Percentiles rank a stretch among this genome's conserved stretches.
phyloP scores from a whole-genome alignment of 2,888 invertebrate genomes.

The Encarsia formosa region DNA sequence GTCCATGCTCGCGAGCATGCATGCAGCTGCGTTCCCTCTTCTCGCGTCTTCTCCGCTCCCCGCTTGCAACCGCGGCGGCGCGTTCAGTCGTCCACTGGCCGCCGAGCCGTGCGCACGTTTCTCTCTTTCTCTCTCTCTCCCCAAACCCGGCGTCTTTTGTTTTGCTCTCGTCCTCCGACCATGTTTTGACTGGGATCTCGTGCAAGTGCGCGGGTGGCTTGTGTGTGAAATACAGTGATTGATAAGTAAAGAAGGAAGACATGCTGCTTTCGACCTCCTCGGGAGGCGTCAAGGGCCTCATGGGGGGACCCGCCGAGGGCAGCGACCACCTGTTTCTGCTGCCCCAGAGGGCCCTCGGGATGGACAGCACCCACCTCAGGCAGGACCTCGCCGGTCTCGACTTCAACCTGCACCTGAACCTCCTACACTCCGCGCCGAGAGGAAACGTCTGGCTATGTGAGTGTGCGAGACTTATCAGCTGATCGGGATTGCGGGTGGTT shows the following conservation, averaged over 20 bases:
- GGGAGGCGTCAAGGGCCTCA: too few species aligned
- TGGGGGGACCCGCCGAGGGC: slow-evolving; percentile 54
- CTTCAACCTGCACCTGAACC: slow-evolving; percentile 54
- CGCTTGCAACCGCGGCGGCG: neutral
- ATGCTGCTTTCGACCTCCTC: too few species aligned
- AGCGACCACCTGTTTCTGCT: slow-evolving; percentile 57
- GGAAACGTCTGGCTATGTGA: slow-evolving; percentile 61
- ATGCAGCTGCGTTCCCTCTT: neutral
- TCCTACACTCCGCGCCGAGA: slow-evolving; percentile 55
- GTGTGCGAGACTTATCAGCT: slow-evolving; percentile 39
- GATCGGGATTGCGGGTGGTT: too few species aligned
- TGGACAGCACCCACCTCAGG: slow-evolving; percentile 56
- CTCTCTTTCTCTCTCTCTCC: neutral
- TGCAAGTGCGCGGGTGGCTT: too few species aligned
- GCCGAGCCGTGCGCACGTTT: slow-evolving; percentile 4
- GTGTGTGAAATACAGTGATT: too few species aligned
- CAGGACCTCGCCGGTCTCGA: slow-evolving; percentile 57
- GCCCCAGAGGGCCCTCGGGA: slow-evolving; percentile 55
- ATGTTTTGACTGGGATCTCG: too few species aligned
- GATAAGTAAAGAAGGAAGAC: too few species aligned
- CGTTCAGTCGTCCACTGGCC: slow-evolving; percentile 20
- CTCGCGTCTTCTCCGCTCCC: neutral
- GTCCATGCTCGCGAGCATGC: neutral
- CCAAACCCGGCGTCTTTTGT: neutral
- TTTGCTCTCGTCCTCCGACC: too few species aligned